Evolutionary conservation across 2,113 vertebrate species (phyloP), one percentile per base, ranked within the genome.

Genomic region (Pontoporia blainvillei): DNA sequence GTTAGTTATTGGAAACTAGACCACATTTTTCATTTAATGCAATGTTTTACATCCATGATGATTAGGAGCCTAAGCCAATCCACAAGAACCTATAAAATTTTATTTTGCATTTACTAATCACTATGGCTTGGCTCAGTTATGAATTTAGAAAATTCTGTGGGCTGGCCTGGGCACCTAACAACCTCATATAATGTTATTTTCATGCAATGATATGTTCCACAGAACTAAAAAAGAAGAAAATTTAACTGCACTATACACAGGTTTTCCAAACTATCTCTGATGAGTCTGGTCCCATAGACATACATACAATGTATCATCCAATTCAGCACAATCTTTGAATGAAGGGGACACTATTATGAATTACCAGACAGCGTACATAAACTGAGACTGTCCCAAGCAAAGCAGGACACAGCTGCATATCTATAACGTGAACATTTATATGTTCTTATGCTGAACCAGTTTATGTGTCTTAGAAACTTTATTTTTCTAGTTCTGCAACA

Each of bases 41-140:
- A 67, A 12, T 88, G 20, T 91, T 95, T 88, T 91, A 86, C 64
- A 61, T 49, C 67, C 27, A 88, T 57, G 18, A 72, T 76, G n/a
- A 82, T 76, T 85, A 81, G 11, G 18, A 86, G 52, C 12, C 78
- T 90, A 66, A 29, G 15, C 39, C 86, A 89, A 86, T 64, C 91
- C 18, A 92, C 36, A 83, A 36, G 92, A 94, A 44, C 10, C 73
- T 79, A 71, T 57, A 91, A 52, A 83, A 71, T 73, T 81, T 76
- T 88, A 92, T 88, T 92, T 91, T 85, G 34, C n/a, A 79, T 79
- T 91, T 95, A 73, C 41, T 95, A 89, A 97, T 94, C 54, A 94
- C 90, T 66, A 86, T 83, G 31, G 3, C 62, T 67, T 90, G 66
- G 23, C 31, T 91, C 20, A 96, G 11, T 39, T 86, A 78, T 23